These are phyloP conservation scores for Caenorhabditis parvicauda DNA, from an alignment of 2,888 invertebrate species.

Conservation along the genomic window DNA sequence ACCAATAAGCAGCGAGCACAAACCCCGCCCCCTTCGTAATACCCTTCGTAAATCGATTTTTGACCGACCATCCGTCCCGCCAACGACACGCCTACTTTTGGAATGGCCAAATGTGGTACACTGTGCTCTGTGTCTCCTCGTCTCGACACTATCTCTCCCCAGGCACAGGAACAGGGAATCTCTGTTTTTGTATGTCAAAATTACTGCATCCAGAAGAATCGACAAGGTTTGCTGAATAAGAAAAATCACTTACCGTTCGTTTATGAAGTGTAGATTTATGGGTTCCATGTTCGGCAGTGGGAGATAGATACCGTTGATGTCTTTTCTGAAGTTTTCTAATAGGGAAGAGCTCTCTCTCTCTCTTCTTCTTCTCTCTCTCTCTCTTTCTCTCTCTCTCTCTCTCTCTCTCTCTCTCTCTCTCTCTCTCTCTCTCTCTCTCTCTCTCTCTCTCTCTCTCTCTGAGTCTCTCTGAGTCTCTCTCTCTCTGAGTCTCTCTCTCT, in stretches of 20 bases:
- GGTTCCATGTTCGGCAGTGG: constrained; percentile 42
- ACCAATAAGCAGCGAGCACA: no score
- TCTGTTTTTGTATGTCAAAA: no score
- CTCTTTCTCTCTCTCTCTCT: constrained; percentile 1
- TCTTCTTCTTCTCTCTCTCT: neutral
- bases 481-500: neutral
- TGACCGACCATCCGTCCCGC: no score
- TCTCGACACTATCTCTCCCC: no score
- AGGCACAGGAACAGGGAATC: no score
- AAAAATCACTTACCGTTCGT: constrained; percentile 18
- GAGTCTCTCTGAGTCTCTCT: neutral
- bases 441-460: neutral
- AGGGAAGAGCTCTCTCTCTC: neutral
- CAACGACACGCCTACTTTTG: no score
- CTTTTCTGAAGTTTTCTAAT: constrained; percentile 5
- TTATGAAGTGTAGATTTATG: constrained; percentile 38
- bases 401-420: neutral
- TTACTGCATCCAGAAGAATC: no score
- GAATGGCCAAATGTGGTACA: no score
- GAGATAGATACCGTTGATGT: constrained; percentile 37
- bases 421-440: neutral
- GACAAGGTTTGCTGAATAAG: no score
- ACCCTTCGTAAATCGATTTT: no score
- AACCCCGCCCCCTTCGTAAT: neutral
- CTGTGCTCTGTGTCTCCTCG: neutral